Evolutionary conservation across 2,797 vertebrate species (phyloP), one percentile per base, ranked within the genome.

Genomic region (Artibeus lituratus): DNA sequence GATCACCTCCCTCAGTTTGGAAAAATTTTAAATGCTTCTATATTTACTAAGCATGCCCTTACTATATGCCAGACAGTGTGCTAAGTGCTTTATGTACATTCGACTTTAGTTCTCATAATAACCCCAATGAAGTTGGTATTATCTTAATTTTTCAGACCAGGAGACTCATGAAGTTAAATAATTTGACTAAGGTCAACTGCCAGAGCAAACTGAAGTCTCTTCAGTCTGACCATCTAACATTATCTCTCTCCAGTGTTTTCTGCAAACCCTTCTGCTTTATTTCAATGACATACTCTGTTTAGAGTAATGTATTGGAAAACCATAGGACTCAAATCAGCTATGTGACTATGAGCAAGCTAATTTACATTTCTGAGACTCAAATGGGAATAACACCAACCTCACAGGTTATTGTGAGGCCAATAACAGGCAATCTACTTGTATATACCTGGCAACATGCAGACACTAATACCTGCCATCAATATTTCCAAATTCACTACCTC

Each of bases 131-230:
- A 44, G 74, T 15, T 18, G n/a, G 26, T 39, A 91, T 72, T 87
- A 73, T 82, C 59, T 87, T 84, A 87, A 90, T 65, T 94, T 76
- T 90, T 62, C 47, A 91, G n/a, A 80, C 21, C 55, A 74, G 11
- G 42, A 76, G 39, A 35, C 19, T 95, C 12, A 69, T 29, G 24
- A 96, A 73, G 47, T 72, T 72, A 95, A 83, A 67, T 49, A 84
- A 49, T 14, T 18, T 67, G 44, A 74, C 42, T 29, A 59, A 87
- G 42, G 62, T 53, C 37, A 90, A 74, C 4, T 37, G 76, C 21
- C 53, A 83, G n/a, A 90, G 84, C 39, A 78, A 94, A 87, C 1
- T 81, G 12, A 21, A n/a, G 78, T 53, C 29, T 49, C 12, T 67
- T 65, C 35, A 21, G 18, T 69, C 29, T 86, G 4, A 10, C 59